Evolutionary conservation across 2,113 vertebrate genomes (phyloP).

Genomic region (Ammodytes dubius): DNA sequence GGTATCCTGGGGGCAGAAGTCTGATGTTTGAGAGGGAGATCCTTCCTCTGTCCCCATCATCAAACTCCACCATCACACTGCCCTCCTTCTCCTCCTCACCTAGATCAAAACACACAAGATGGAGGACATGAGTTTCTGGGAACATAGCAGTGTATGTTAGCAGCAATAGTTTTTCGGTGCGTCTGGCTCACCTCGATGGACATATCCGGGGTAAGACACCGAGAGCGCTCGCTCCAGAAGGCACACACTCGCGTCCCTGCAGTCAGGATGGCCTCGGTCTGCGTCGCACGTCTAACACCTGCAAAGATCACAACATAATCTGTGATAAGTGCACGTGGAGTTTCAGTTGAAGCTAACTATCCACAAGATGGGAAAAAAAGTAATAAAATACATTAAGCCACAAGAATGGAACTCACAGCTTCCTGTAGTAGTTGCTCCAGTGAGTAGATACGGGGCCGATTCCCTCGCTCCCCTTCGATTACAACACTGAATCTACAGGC

Average conservation of each 20-base stretch:
- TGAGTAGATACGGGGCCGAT: conserved; percentile 93
- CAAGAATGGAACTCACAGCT: conserved; percentile 86
- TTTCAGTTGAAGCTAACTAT: background rate
- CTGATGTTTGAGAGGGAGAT: conserved; percentile 93
- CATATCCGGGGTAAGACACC: conserved; percentile 95
- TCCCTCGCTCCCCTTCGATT: conserved; percentile 94
- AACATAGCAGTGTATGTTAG: background rate
- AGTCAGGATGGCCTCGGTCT: conserved; percentile 87
- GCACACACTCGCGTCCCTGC: conserved; percentile 93
- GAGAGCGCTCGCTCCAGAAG: conserved; percentile 97
- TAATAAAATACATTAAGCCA: background rate
- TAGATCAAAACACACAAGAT: conserved; percentile 48
- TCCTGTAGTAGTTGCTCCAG: conserved; percentile 96
- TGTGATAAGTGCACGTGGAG: background rate
- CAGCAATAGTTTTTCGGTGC: background rate
- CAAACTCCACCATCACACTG: conserved; percentile 94
- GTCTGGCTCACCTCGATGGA: conserved; percentile 88
- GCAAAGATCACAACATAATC: conserved; percentile 29
- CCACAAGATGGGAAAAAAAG: background rate
- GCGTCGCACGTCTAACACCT: conserved; percentile 92
- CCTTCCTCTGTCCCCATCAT: conserved; percentile 95
- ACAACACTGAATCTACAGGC: conserved; percentile 91
- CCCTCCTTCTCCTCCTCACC: conserved; percentile 91
- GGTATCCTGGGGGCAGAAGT: conserved; percentile 94
- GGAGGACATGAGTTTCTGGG: background rate